A percentile compares a stretch with the other conserved stretches of the same genome.
These are phyloP conservation scores for Phylloscopus trochilus DNA, from an alignment of 2,113 vertebrate genomes.

Conservation along the genomic window DNA sequence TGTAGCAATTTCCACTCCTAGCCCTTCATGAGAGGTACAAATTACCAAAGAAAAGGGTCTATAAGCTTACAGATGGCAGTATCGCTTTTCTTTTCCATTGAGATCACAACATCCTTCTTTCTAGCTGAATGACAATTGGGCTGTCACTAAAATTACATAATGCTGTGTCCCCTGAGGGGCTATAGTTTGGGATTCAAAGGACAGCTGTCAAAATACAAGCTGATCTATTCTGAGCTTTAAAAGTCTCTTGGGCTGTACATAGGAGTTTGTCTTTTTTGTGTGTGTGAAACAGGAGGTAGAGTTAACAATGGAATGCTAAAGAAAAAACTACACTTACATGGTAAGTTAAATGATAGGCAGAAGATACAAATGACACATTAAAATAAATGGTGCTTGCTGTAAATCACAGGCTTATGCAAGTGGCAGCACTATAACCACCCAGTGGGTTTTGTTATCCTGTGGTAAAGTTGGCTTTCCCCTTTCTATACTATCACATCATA, in stretches of 20 bases:
- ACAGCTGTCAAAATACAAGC: constrained; percentile 73
- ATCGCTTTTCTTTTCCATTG: constrained; percentile 63
- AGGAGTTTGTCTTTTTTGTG: not conserved
- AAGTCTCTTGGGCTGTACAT: constrained; percentile 3
- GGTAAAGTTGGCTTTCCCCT: not conserved
- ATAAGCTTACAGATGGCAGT: constrained; percentile 49
- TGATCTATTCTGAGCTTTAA: not conserved
- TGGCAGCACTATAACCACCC: not conserved
- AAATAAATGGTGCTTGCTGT: not conserved
- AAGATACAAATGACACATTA: not conserved
- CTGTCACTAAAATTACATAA: constrained; percentile 71
- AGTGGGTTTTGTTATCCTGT: not conserved
- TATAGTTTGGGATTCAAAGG: constrained; percentile 32
- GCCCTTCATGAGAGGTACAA: constrained; percentile 46
- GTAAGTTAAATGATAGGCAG: not conserved
- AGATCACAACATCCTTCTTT: constrained; percentile 66
- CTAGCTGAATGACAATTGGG: constrained; percentile 68
- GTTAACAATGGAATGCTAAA: not conserved
- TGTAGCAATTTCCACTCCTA: constrained; percentile 72
- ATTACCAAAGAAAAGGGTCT: constrained; percentile 51
- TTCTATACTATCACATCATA: not conserved
- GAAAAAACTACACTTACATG: not conserved
- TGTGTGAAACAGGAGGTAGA: not conserved
- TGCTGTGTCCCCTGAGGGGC: constrained; percentile 29
- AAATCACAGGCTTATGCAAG: not conserved